phyloP scores from a whole-genome alignment of 1,140 invertebrate species.

The Pseudomyrmex pallidus region DNA sequence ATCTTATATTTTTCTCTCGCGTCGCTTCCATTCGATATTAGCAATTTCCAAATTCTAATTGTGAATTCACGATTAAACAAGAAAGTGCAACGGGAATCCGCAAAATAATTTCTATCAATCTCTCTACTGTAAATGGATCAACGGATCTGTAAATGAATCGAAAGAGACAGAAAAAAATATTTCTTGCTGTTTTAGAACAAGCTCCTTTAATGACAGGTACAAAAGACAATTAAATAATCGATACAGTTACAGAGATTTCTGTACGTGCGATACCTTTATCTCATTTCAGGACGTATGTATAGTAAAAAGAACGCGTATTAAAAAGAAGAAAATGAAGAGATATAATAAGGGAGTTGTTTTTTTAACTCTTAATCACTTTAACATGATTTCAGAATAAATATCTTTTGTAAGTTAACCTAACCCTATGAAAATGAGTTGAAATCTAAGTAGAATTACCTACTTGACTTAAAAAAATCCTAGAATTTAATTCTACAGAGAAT shows the following conservation, averaged over 20 bases:
- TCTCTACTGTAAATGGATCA: background rate
- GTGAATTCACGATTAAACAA: conserved; percentile 48
- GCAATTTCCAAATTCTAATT: background rate
- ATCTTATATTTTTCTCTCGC: background rate
- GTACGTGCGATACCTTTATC: no score
- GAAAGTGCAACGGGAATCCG: conserved; percentile 39
- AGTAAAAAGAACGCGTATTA: no score
- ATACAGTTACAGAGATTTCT: no score
- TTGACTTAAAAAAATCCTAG: background rate
- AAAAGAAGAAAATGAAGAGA: background rate
- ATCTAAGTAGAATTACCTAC: background rate
- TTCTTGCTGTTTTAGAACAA: background rate
- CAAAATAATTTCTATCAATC: conserved; percentile 60
- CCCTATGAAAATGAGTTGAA: background rate
- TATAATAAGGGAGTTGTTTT: no score
- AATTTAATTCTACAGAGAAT: conserved; percentile 42
- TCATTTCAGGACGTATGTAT: no score
- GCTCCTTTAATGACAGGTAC: background rate
- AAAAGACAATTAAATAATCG: background rate
- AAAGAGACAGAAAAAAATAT: background rate
- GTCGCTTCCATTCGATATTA: conserved; percentile 15
- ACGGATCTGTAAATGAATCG: background rate
- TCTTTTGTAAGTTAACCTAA: background rate
- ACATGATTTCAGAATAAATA: no score
- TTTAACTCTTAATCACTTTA: no score